Percentiles rank a stretch among this genome's conserved stretches.
These are phyloP conservation scores for Muntiacus muntjak DNA, from an alignment of 2,113 vertebrate genomes.

Conservation along the genomic window DNA sequence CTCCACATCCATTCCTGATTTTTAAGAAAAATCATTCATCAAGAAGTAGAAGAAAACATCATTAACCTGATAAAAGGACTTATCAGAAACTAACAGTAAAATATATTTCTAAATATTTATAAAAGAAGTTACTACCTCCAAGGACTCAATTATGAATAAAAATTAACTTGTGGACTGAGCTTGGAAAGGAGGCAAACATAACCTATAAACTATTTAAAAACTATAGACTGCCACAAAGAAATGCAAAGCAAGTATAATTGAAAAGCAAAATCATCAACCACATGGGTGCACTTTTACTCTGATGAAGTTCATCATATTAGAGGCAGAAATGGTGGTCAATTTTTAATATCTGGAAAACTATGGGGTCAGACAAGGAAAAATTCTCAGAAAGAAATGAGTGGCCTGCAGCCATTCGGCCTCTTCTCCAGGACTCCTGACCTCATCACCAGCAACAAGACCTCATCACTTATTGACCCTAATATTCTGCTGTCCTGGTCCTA, in stretches of 20 bases:
- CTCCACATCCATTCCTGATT: background rate
- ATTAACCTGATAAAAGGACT: conserved; percentile 48
- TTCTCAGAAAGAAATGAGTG: background rate
- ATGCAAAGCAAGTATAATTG: conserved; percentile 50
- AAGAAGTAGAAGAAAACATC: conserved; percentile 47
- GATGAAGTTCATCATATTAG: background rate
- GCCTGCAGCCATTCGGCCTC: background rate
- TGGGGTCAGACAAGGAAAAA: background rate
- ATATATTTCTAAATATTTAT: conserved; percentile 52
- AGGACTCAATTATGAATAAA: conserved; percentile 48
- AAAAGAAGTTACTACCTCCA: conserved; percentile 34
- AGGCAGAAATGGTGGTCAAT: background rate
- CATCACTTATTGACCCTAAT: background rate
- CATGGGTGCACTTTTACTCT: background rate
- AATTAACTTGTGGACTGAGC: conserved; percentile 29
- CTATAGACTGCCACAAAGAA: conserved; percentile 40
- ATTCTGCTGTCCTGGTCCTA: background rate
- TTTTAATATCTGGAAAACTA: background rate
- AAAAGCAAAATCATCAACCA: conserved; percentile 19
- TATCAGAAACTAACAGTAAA: conserved; percentile 42
- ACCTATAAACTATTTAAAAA: conserved; percentile 50
- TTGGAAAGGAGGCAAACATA: conserved; percentile 29
- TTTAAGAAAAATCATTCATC: conserved; percentile 41
- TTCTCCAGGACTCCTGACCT: background rate
- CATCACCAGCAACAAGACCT: background rate